Percentiles rank a stretch among this genome's conserved stretches.
Conservation (phyloP, 2,888 invertebrate species). For the Atherix ibis region DNA sequence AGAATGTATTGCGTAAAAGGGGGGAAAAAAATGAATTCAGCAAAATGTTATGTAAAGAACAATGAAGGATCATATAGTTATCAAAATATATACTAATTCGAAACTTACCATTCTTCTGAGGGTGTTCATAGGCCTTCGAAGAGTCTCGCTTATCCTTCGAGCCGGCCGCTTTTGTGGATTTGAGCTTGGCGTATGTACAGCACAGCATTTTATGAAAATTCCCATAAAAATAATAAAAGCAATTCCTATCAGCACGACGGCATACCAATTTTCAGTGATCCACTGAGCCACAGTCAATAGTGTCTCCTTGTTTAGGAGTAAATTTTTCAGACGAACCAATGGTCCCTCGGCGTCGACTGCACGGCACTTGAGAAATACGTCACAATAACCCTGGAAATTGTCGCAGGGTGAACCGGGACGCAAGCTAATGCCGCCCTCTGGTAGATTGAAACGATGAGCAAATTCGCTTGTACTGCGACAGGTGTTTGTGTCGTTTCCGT, state of each 20-base stretch:
- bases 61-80: no score
- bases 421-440: slow-evolving; percentile 67
- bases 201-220: slow-evolving; percentile 96
- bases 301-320: slow-evolving; percentile 82
- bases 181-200: slow-evolving; percentile 97
- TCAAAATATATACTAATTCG: no score
- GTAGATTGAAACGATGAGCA: slow-evolving; percentile 53
- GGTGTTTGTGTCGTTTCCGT: slow-evolving; percentile 52
- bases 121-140: slow-evolving; percentile 82
- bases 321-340: slow-evolving; percentile 86
- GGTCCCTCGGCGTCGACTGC: slow-evolving; percentile 99
- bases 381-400: slow-evolving; percentile 99
- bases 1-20: no score
- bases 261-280: slow-evolving; percentile 94
- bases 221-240: slow-evolving; percentile 92
- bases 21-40: no score
- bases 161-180: slow-evolving; percentile 97
- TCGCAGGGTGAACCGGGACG: slow-evolving; percentile 96
- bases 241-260: slow-evolving; percentile 80
- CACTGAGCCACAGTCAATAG: slow-evolving; percentile 77
- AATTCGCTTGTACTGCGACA: slow-evolving; percentile 83
- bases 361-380: slow-evolving; percentile 96
- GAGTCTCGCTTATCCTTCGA: slow-evolving; percentile 79
- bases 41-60: no score
- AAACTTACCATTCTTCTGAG: slow-evolving; percentile 80